Base-by-base conservation (phyloP, 2,888 invertebrate genomes). In the Quadroppia sp. region DNA sequence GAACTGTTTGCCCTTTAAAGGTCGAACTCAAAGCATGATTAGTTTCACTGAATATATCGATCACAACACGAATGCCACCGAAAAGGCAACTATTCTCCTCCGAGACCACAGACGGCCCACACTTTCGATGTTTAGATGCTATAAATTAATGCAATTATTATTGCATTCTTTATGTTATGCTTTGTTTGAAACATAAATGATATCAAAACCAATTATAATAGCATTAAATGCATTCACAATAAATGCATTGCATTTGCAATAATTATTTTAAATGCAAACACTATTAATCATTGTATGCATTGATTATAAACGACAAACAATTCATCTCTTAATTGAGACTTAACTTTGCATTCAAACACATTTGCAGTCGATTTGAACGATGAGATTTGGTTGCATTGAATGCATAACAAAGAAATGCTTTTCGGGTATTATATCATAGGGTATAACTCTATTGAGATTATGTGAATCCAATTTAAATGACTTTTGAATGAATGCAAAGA, bases 1-100 rank as follows among this genome's bases (percentile, higher is more conserved):
- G 69, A 69, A 69, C 69, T 69, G 40, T 42, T 42, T 69, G 69
- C 42, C 69, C 69, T 42, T 42, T 42, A 69, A 69, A 69, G 69
- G 69, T 69, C 69, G 25, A 20, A 42, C 45, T 69, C 11, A 6
- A 23, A 15, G 11, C 28, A 45, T 25, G 40, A 40, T 40, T 20
- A 42, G 23, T 45, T 69, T 67, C 25, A n/a, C 28, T 13, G 28
- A 56, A 25, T 53, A 56, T 56, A 56, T 56, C 56, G 56, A 56
- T 56, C 56, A 56, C 28, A 56, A 4, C 11, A 28, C 28, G 28
- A 28, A 56, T 56, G 15, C 15, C 11, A 56, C 3, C 17, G 15
- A 50, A 50, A 9, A 4, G 4, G 4, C 15, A 17, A 45, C 45
- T 17, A 45, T 45, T 45, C 45, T 45, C 45, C 15, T 45, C 56